Base-by-base conservation (phyloP, 2,113 vertebrate species). In the Calonectris borealis region DNA sequence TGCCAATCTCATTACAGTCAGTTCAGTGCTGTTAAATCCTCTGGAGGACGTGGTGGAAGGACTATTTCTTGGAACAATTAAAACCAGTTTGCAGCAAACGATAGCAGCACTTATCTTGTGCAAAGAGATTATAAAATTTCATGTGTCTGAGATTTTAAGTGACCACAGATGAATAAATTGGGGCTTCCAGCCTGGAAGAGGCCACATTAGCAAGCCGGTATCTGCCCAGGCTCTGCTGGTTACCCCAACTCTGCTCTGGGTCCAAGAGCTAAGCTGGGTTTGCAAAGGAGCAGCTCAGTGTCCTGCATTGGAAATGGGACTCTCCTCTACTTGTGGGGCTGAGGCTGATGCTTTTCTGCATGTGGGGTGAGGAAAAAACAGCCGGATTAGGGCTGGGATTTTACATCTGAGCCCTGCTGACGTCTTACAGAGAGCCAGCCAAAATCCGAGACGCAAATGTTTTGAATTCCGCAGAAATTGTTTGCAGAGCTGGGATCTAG, bases 61-160 rank as follows among this genome's bases (percentile, higher is more conserved):
- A 32, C 5, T 2, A 4, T 79, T 69, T 48, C 82, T 75, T 9
- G 82, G 55, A 75, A 17, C 7, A 6, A 44, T 3, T 8, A 34
- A 49, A 83, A 52, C 29, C 27, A 32, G 55, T 2, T 48, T 49
- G 14, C 60, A 58, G 60, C 31, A 58, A 62, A 27, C 0, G 1
- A 69, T 1, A 26, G 11, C 46, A 66, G 34, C 36, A 5, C 13
- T 29, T 6, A 4, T 2, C 61, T 8, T 11, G 25, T 31, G 29
- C 40, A 19, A 31, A 85, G 70, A 7, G 13, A 7, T 12, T 7
- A 32, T 42, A 26, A 48, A 36, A 49, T 29, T 32, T 44, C 29
- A 3, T 1, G 0, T 13, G 19, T 32, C 27, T 34, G 60, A 49
- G 9, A 0, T 16, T 2, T 1, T 1, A 29, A 6, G 5, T 16